Evolutionary conservation across 2,797 vertebrate species (phyloP), one percentile per base, ranked within the genome.

Genomic region (Ammospiza maritima): DNA sequence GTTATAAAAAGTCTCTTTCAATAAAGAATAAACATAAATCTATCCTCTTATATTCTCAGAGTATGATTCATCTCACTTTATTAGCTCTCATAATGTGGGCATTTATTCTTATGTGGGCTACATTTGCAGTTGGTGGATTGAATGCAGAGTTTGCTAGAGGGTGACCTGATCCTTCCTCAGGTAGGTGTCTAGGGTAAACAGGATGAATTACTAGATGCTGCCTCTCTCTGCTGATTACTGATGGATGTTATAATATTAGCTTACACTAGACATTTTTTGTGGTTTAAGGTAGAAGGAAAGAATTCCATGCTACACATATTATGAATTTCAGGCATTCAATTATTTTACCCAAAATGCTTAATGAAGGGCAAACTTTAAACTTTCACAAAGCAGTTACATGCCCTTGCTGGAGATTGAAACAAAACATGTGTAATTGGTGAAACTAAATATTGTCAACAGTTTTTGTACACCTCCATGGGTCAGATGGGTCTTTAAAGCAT

Each of bases 11-110:
- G 11, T 71, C 84, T 87, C 20, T 72, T 89, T 91, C 65, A 64
- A 87, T 74, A 88, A 87, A 90, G 67, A 82, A 74, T 72, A 95
- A 93, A 71, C 22, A 93, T 89, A 93, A 95, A 93, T 81, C 86
- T 90, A 64, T 82, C 67, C 75, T 38, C 6, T 91, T 82, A 90
- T 61, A 81, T 76, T 94, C 62, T 90, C 51, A 76, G 53, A 81
- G 34, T 67, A 81, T 30, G 34, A 94, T 77, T 88, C 27, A 94
- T 90, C 69, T 85, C 67, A 73, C 64, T 85, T 85, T 85, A 89
- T 82, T 95, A 79, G 48, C 30, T 91, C 76, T 85, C 3, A 0
- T 79, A 82, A 92, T 27, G 53, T 82, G 82, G 77, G 50, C 42
- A 58, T 85, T 87, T 73, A 82, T 84, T 81, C 92, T 88, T 95